Conservation (phyloP, 1,140 invertebrate genomes). For the Littorina saxatilis region DNA sequence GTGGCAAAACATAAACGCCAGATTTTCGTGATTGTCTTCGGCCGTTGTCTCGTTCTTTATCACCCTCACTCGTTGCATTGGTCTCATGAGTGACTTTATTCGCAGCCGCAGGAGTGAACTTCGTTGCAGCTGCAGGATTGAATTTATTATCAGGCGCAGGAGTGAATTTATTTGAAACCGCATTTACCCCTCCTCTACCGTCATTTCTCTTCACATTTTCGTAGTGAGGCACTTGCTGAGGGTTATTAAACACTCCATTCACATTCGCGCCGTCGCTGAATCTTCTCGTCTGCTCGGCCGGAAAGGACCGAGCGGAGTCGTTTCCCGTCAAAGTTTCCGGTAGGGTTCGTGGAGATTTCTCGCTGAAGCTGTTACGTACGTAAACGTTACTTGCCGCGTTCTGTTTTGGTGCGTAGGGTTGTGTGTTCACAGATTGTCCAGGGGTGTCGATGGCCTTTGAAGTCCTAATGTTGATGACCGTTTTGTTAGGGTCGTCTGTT, state of each 20-base stretch:
- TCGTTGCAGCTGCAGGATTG: too few relatives aligned
- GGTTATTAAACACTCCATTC: too few relatives aligned
- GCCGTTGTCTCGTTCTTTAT: too few relatives aligned
- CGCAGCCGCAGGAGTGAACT: not conserved
- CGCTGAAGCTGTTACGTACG: not conserved
- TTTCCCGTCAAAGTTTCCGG: slow-evolving; percentile 13
- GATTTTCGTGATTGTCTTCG: not conserved
- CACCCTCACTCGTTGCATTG: too few relatives aligned
- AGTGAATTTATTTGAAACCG: too few relatives aligned
- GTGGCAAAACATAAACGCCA: slow-evolving; percentile 3
- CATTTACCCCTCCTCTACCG: too few relatives aligned
- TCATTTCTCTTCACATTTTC: too few relatives aligned
- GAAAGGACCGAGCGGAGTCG: not conserved
- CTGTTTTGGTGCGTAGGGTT: not conserved
- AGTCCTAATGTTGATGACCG: not conserved
- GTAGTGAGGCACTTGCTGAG: too few relatives aligned
- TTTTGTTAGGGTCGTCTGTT: not conserved
- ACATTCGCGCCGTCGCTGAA: too few relatives aligned
- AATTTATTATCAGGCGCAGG: too few relatives aligned
- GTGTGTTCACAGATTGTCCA: not conserved
- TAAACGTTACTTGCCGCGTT: not conserved
- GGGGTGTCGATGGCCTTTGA: not conserved
- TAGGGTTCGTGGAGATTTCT: not conserved
- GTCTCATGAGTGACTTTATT: too few relatives aligned
- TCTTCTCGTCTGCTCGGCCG: too few relatives aligned